Base-by-base conservation (phyloP, 2,888 invertebrate genomes). In the Rhodophaea formosa region DNA sequence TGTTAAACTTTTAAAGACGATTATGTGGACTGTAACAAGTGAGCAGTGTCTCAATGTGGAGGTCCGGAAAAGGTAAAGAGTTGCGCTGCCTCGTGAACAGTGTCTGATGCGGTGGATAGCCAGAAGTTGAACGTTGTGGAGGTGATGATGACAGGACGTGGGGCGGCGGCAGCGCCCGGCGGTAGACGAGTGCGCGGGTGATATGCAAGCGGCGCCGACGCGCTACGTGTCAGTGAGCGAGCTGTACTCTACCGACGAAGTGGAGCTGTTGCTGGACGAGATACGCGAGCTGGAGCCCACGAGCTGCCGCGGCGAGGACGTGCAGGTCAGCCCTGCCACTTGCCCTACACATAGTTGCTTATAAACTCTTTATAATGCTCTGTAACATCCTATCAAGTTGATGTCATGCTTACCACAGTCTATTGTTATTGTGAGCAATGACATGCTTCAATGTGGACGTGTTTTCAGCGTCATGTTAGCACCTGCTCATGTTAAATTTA, bases 181-280 rank as follows among this genome's bases (percentile, higher is more conserved):
- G 81, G 78, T 77, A 80, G 80, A 75, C 74, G 72, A 71, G 72
- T 75, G 75, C 78, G 80, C 75, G 82, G 78, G 79, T 85, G 89
- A 83, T 83, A 88, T 88, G 89, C 88, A 84, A 80, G 88, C 88
- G 84, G 89, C 84, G 82, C 88, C 88, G 86, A 80, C 89, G 84
- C 88, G 90, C 87, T 87, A 88, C 88, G 88, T 87, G 82, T 91
- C 91, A 69, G 90, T 91, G 82, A 89, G 90, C 82, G 91, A 91
- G 84, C 83, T 92, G 80, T 92, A 92, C 76, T 86, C 89, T 70
- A 86, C 90, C 61, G 91, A 92, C 91, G 91, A 92, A 75, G 91
- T 92, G 89, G 91, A 91, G 87, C 88, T 92, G 82, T 75, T 92
- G 76, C 77, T 92, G 77, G 91, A 92, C 80, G 91, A 92, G 80